A percentile compares a stretch with the other conserved stretches of the same genome.
Conservation (phyloP, 2,113 vertebrate genomes). For the Hydropotes inermis region DNA sequence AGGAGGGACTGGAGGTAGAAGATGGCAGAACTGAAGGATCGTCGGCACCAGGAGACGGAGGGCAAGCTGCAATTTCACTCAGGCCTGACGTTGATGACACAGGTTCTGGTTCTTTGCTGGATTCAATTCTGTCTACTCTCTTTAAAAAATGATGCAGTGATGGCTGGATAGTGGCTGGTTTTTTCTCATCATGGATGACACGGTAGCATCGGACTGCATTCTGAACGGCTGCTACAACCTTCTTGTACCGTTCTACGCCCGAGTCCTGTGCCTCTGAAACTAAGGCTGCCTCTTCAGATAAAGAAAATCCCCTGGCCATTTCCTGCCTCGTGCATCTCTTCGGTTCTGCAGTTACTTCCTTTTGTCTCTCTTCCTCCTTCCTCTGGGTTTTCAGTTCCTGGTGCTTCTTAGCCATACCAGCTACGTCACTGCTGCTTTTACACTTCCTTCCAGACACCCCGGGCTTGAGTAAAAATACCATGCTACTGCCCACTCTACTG, state of each 20-base stretch:
- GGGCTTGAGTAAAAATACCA: neutral
- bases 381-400: neutral
- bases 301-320: neutral
- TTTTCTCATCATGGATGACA: neutral
- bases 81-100: neutral
- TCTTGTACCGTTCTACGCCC: neutral
- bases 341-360: neutral
- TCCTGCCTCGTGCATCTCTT: neutral
- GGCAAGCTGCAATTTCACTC: neutral
- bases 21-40: neutral
- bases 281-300: neutral
- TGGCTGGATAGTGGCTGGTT: neutral
- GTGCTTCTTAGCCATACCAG: neutral
- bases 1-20: neutral
- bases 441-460: neutral
- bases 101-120: neutral
- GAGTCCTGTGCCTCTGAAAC: neutral
- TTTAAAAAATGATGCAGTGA: neutral
- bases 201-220: fast-evolving
- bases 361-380: neutral
- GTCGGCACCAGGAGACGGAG: fast-evolving
- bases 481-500: fast-evolving
- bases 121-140: neutral
- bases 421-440: neutral
- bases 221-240: neutral